Evolutionary conservation across 2,888 invertebrate genomes (phyloP), one percentile per base, ranked within the genome.

Genomic region (Leptinotarsa tumamoca): DNA sequence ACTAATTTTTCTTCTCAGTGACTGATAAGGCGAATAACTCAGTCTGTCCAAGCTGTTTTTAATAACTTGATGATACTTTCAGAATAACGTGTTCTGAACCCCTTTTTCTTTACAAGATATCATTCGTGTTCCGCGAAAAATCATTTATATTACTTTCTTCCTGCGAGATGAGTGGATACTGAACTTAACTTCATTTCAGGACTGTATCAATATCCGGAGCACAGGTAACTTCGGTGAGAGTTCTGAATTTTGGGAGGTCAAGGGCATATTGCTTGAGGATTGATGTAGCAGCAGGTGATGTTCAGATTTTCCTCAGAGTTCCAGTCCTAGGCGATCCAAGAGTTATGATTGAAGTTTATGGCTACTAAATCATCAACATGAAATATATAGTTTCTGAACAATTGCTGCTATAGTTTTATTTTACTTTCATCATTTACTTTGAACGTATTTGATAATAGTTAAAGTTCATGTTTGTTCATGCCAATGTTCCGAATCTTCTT

Each of bases 261-360:
- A 79, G 83, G 68, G 84, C 81, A 15, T 83, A 80, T 75, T 80
- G 82, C 68, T 63, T 79, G 66, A 74, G 84, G 71, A 84, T 85
- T 50, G 82, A 83, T 70, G 83, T 84, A 33, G 81, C 81, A 33
- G 83, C 78, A 69, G 80, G 80, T 18, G 83, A 84, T 58, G 83
- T 75, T 18, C 81, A 82, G 73, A 78, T 77, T 10, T 73, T 83
- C 67, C 71, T 84, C 49, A 79, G 82, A 75, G 74, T 84, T 14
- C 80, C 82, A n/a, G 75, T 83, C 3, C 73, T 81, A 21, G 75
- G 74, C 66, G 83, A 84, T 74, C 83, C 84, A 2, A 78, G 84
- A 72, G 75, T 84, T 49, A 74, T 84, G 77, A 83, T 84, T 67
- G 84, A 84, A 75, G 79, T 84, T 68, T 84, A 84, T 75, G 84